phyloP scores from a whole-genome alignment of 2,797 vertebrate species.

The Gymnoscopelus microlampas region DNA sequence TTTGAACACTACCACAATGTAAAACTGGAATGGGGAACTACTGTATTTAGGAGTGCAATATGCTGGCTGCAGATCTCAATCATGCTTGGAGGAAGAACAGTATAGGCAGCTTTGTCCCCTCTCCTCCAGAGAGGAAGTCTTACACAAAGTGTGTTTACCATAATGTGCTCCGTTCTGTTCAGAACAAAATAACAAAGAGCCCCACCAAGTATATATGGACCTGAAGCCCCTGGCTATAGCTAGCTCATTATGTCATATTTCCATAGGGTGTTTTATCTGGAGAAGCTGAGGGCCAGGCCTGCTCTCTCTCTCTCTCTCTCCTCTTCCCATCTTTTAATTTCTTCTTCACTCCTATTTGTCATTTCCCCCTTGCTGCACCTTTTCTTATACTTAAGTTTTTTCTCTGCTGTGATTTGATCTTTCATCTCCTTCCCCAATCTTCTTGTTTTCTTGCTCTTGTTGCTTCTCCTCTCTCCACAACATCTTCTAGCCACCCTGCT shows the following conservation, averaged over 20 bases:
- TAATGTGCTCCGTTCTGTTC: slow-evolving; percentile 18
- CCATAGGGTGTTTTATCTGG: background rate
- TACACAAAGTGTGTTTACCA: slow-evolving; percentile 43
- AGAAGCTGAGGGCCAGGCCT: background rate
- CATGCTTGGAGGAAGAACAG: slow-evolving; percentile 32
- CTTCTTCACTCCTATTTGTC: background rate
- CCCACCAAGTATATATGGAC: background rate
- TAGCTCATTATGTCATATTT: background rate
- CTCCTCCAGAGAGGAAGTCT: slow-evolving; percentile 41
- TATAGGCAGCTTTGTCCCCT: slow-evolving; percentile 13
- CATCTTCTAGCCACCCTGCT: too few species aligned
- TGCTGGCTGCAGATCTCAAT: slow-evolving; percentile 12
- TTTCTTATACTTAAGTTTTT: slow-evolving; percentile 7
- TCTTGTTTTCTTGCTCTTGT: too few species aligned
- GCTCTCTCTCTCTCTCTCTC: background rate
- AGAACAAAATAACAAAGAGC: background rate
- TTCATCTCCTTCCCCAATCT: too few species aligned
- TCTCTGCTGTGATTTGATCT: background rate
- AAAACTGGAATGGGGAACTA: background rate
- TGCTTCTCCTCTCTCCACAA: too few species aligned
- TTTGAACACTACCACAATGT: background rate
- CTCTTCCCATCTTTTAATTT: background rate
- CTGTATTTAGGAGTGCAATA: background rate
- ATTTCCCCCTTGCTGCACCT: background rate
- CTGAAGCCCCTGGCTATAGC: background rate